Evolutionary conservation across 2,113 vertebrate species (phyloP).

Genomic region (Miniopterus natalensis): DNA sequence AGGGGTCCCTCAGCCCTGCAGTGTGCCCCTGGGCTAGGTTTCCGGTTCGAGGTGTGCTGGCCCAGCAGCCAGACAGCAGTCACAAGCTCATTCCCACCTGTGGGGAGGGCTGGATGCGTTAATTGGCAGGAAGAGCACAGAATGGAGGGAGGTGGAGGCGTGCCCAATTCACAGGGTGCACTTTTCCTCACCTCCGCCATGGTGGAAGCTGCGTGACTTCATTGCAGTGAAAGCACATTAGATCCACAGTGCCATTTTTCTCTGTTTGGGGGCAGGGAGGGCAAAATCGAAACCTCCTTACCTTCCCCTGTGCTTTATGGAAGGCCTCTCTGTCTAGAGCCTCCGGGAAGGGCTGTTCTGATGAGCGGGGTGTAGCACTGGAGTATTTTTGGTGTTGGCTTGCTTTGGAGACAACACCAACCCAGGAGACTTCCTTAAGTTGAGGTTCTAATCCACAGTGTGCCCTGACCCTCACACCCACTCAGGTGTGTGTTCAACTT

Average conservation of each 20-base stretch:
- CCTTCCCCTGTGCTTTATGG: neutral
- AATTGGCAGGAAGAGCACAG: slow-evolving; percentile 76
- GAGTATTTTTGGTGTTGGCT: neutral
- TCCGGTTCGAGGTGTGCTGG: neutral
- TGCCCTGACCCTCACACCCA: neutral
- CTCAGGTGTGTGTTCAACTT: neutral
- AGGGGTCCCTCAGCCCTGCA: neutral
- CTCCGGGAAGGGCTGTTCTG: neutral
- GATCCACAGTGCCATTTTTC: neutral
- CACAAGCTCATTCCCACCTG: slow-evolving; percentile 71
- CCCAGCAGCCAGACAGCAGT: slow-evolving; percentile 66
- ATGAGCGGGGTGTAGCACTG: accelerated
- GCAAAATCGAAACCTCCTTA: neutral
- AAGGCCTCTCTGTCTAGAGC: neutral
- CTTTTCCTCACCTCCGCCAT: neutral
- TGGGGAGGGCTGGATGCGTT: slow-evolving; percentile 72
- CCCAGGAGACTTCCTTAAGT: neutral
- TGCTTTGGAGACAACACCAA: neutral
- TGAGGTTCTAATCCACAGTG: neutral
- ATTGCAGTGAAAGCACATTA: neutral
- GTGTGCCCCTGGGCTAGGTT: neutral
- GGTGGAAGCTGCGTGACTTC: neutral
- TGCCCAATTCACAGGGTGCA: neutral
- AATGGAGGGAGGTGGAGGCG: slow-evolving; percentile 43
- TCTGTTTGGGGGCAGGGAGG: neutral